Base-by-base conservation (phyloP, 2,797 vertebrate species). In the Smutsia gigantea region DNA sequence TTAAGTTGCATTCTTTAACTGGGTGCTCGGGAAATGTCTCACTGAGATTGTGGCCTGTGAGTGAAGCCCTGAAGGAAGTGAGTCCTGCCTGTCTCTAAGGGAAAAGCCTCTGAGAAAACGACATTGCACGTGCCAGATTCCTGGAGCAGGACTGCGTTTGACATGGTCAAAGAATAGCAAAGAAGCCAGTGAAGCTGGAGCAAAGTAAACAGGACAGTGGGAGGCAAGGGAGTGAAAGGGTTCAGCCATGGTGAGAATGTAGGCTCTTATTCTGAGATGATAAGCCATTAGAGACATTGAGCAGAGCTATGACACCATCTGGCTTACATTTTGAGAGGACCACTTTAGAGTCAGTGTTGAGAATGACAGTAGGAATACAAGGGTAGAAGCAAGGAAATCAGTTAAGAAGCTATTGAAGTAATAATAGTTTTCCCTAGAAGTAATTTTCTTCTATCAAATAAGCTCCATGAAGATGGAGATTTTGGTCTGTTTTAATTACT, bases 401-500 rank as follows among this genome's bases (percentile, higher is more conserved):
- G 34, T 71, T 51, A 53, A 61, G 61, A 37, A 81, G 19, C 63
- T 53, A 17, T 34, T 92, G 68, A 82, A 82, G 77, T 57, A 71
- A 75, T 34, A 37, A 42, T 75, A 0, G 27, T 53, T 92, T 94
- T 68, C 31, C 9, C 31, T 18, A 42, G 49, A 81, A 75, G 42
- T 53, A 68, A 71, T 68, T 92, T 84, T 92, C 71, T 5, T 6
- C 25, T 55, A 51, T 71, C 46, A 72, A 42, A 66, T 68, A 77
- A 77, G 2, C 19, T 34, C n/a, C 29, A n/a, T 14, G 42, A 49
- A 19, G 55, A 77, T 7, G 66, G 55, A 83, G 31, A 42, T 86
- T 81, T 75, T 87, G 91, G 37, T 82, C 21, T 93, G 10, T 86
- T 64, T 84, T 37, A 12, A 72, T 74, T 88, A 83, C 37, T 94